These are phyloP conservation scores for Kryptolebias marmoratus DNA, from an alignment of 2,113 vertebrate species.

Conservation along the genomic window DNA sequence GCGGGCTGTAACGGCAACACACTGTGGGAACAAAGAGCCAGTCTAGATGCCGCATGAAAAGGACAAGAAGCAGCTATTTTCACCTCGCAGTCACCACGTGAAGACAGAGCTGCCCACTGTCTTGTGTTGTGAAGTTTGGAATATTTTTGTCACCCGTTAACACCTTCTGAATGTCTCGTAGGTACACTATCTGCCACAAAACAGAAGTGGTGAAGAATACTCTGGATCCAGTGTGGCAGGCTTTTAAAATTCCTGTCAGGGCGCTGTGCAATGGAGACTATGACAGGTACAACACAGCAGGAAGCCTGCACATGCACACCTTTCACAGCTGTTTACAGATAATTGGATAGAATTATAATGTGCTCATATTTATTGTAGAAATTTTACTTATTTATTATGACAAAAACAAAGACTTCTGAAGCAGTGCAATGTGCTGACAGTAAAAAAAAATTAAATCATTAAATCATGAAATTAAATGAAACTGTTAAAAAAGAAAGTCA, in stretches of 20 bases:
- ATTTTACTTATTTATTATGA: not conserved
- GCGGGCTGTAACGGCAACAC: constrained; percentile 38
- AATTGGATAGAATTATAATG: not conserved
- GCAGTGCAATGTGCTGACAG: not conserved
- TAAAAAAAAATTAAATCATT: not conserved
- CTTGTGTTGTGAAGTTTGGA: not conserved
- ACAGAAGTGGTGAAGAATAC: constrained; percentile 94
- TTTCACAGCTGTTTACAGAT: not conserved
- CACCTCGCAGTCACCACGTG: not conserved
- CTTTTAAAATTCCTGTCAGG: constrained; percentile 91
- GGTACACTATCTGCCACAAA: constrained; percentile 92
- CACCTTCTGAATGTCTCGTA: constrained; percentile 51
- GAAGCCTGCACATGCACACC: not conserved
- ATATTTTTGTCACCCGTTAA: constrained; percentile 1
- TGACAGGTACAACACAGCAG: constrained; percentile 82
- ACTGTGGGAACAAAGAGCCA: constrained; percentile 32
- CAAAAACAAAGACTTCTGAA: not conserved
- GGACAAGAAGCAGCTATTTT: constrained; percentile 17
- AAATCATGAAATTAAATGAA: not conserved
- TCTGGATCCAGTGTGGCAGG: constrained; percentile 93
- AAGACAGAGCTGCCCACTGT: no score
- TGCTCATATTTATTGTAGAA: not conserved
- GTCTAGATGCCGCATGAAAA: constrained; percentile 13
- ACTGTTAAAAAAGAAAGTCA: not conserved
- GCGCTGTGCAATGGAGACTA: constrained; percentile 92